Base-by-base conservation (phyloP, 2,888 invertebrate species). In the Eristalis arbustorum region DNA sequence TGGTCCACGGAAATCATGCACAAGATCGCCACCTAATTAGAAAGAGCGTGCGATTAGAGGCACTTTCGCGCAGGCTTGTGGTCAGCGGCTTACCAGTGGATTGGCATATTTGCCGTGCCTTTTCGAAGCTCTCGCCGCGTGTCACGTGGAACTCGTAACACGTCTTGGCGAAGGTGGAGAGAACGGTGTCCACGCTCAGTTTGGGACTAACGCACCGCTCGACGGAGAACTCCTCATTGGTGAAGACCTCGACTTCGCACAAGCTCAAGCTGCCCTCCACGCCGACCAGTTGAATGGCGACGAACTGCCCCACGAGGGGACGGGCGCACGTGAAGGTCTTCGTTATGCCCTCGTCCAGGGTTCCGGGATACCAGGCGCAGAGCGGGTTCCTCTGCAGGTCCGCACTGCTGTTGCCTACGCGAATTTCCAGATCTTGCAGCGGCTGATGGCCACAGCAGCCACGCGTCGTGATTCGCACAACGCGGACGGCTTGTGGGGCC, bases 321-420 rank as follows among this genome's bases (percentile, higher is more conserved):
- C 97, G 94, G 0, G 98, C 98, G 91, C 98, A 98, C 0, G 96
- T 95, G 91, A 98, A 97, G 1, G 97, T 96, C 93, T 96, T 97
- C n/a, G 97, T 97, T 14, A 96, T 95, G n/a, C 98, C 98, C 93
- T 98, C 97, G 91, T 97, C 97, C 95, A 97, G 95, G 8, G 97
- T 97, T 79, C 98, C 98, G 2, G 98, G 98, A 92, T 97, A 97
- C 98, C 98, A 98, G 31, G 98, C 97, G 91, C 98, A 98, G 0
- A 98, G 93, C 18, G 98, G 97, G 93, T 98, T 98, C 82, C 97
- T 94, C 91, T 98, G 97, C 68, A 98, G 93, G 90, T 97, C 97
- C 0, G 95, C 95, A 90, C 97, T 98, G 92, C 97, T 97, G 92
- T 98, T 98, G 23, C 98, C 98, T n/a, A 97, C 97, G 74, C 97